A percentile compares a stretch with the other conserved stretches of the same genome.
These are phyloP conservation scores for Cichlasoma orientale DNA, from an alignment of 2,797 vertebrate species.

Conservation along the genomic window DNA sequence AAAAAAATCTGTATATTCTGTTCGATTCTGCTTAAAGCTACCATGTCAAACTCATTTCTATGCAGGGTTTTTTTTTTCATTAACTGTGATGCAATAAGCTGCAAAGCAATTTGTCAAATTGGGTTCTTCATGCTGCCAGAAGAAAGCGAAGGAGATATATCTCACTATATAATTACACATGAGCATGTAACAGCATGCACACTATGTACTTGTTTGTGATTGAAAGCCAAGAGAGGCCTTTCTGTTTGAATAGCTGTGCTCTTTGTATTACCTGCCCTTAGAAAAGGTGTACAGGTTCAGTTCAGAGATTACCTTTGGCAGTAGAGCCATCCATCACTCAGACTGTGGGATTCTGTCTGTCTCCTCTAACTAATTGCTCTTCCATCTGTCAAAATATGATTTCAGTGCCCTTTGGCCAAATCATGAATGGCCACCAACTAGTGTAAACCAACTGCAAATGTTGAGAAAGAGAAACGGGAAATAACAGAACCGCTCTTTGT, in stretches of 20 bases:
- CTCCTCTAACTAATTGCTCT: conserved; percentile 50
- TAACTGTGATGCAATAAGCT: conserved; percentile 51
- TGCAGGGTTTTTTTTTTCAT: conserved; percentile 33
- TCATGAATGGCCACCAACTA: conserved; percentile 22
- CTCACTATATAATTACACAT: conserved; percentile 2
- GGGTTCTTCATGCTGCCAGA: conserved; percentile 19
- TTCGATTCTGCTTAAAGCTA: conserved; percentile 50
- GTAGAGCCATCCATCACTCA: conserved; percentile 41
- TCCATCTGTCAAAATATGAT: conserved; percentile 46
- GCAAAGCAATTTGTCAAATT: conserved; percentile 47
- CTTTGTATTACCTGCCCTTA: conserved; percentile 17
- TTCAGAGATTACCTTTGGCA: conserved; percentile 24
- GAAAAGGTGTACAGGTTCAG: conserved; percentile 1
- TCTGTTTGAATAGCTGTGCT: conserved; percentile 19
- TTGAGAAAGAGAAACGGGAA: neutral
- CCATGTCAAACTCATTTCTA: conserved; percentile 42
- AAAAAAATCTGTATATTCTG: conserved; percentile 30
- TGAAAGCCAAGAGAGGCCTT: neutral
- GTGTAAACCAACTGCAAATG: conserved; percentile 14
- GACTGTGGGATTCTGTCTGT: conserved; percentile 32
- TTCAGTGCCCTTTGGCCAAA: conserved; percentile 39
- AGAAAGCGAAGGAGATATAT: conserved; percentile 11
- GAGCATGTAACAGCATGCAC: neutral
- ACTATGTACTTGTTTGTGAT: conserved; percentile 2
- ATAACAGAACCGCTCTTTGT: neutral